Evolutionary conservation across 1,140 invertebrate genomes (phyloP).

Genomic region (Drosophila santomea): DNA sequence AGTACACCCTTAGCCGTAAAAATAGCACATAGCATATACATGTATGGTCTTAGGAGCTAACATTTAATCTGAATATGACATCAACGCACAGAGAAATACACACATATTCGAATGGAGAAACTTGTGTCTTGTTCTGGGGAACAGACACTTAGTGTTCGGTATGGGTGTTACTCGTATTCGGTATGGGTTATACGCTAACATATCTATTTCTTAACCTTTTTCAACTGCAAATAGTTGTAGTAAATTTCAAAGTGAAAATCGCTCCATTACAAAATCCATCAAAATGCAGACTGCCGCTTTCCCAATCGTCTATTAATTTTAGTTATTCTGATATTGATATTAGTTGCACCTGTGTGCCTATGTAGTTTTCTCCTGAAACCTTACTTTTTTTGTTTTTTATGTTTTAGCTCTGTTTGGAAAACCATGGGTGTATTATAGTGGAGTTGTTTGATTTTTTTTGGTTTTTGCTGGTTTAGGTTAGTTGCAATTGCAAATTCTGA

Average conservation of each 20-base stretch:
- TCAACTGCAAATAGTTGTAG: background rate
- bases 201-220: background rate
- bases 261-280: background rate
- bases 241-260: background rate
- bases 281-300: background rate
- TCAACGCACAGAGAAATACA: constrained; percentile 4
- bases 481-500: background rate
- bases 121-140: background rate
- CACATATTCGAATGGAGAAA: constrained; percentile 5
- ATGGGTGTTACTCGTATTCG: background rate
- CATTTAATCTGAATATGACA: constrained; percentile 5
- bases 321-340: background rate
- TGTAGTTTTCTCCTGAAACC: constrained; percentile 9
- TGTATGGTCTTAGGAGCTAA: constrained; percentile 1
- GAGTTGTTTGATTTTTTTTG: background rate
- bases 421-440: background rate
- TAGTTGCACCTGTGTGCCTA: background rate
- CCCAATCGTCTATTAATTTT: background rate
- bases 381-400: background rate
- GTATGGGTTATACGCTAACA: background rate
- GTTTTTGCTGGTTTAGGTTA: background rate
- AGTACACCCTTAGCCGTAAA: background rate
- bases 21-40: background rate
- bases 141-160: constrained; percentile 1
- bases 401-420: background rate